Conservation (phyloP, 1,140 invertebrate species). For the Drosophila navojoa region DNA sequence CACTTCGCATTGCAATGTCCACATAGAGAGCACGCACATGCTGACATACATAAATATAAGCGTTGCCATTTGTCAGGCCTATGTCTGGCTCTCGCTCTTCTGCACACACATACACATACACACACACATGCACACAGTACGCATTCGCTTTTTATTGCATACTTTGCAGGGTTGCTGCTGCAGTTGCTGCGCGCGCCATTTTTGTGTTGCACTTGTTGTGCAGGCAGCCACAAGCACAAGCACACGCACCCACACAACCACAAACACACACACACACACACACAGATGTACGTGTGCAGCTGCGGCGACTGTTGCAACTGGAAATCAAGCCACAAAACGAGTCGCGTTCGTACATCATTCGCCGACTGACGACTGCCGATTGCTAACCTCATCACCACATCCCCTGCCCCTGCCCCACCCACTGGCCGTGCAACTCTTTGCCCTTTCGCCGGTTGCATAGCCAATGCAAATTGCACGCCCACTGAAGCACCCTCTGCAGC, state of each 20-base stretch:
- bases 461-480: constrained; percentile 38
- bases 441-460: constrained; percentile 1
- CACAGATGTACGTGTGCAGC: constrained; percentile 4
- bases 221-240: constrained; percentile 4
- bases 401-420: background rate
- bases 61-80: constrained; percentile 24
- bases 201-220: constrained; percentile 49
- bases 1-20: constrained; percentile 19
- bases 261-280: constrained; percentile 13
- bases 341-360: constrained; percentile 14
- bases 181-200: constrained; percentile 47
- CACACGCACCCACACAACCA: constrained; percentile 7
- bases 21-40: background rate
- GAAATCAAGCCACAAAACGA: background rate
- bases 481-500: background rate
- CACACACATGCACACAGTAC: background rate
- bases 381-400: background rate
- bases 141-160: constrained; percentile 35
- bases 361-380: background rate
- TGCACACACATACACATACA: background rate
- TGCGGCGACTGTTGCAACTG: background rate
- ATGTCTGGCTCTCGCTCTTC: constrained; percentile 1
- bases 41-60: constrained; percentile 13
- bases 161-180: constrained; percentile 52
- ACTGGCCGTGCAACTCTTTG: background rate